Conservation (phyloP, 2,113 vertebrate genomes). For the Arothron firmamentum region DNA sequence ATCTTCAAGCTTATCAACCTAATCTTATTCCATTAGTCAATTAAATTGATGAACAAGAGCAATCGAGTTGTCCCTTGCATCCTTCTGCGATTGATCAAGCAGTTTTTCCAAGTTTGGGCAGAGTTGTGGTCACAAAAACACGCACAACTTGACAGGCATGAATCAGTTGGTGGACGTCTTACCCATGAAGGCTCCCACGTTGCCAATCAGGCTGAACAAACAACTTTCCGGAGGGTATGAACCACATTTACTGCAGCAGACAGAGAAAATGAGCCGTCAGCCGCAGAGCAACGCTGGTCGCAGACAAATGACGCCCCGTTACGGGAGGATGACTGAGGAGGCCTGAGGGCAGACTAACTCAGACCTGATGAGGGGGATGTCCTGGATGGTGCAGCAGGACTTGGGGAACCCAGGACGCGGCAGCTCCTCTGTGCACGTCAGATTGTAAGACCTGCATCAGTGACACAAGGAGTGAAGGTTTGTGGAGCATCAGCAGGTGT, state of each 20-base stretch:
- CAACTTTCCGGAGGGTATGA: slow-evolving; percentile 91
- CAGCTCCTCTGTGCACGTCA: slow-evolving; percentile 83
- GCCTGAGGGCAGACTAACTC: neutral
- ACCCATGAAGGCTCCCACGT: slow-evolving; percentile 93
- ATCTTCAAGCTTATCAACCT: too few species aligned
- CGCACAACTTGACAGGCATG: too few species aligned
- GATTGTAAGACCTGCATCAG: slow-evolving; percentile 84
- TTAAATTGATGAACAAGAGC: too few species aligned
- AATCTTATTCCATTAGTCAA: too few species aligned
- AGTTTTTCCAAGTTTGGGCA: too few species aligned
- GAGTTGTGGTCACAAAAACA: too few species aligned
- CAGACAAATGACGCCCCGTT: too few species aligned
- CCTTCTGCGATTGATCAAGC: too few species aligned
- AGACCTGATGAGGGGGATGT: slow-evolving; percentile 90
- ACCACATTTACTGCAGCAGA: slow-evolving; percentile 83
- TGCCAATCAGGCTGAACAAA: slow-evolving; percentile 90
- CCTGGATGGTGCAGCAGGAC: slow-evolving; percentile 87
- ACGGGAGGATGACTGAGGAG: neutral
- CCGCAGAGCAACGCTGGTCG: neutral
- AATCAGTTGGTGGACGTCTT: slow-evolving; percentile 39
- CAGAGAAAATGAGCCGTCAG: slow-evolving; percentile 7
- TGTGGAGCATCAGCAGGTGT: neutral
- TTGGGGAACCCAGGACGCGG: slow-evolving; percentile 84
- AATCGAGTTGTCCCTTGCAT: too few species aligned
- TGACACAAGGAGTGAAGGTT: slow-evolving; percentile 7